Evolutionary conservation across 2,888 invertebrate genomes (phyloP).

Genomic region (Hymenopus coronatus): DNA sequence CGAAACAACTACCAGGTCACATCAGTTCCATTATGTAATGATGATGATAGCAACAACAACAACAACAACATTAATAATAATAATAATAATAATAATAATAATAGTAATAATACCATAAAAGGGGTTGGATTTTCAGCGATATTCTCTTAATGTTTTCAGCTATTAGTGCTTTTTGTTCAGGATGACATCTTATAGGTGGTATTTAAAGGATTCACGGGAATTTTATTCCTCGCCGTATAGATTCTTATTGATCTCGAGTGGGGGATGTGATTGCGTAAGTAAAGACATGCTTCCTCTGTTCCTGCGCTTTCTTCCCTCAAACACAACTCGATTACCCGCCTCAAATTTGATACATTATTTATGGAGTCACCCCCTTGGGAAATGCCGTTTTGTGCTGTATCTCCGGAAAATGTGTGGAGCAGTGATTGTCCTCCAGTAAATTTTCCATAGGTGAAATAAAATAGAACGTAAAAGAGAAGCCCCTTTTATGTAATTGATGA

Average conservation of each 20-base stretch:
- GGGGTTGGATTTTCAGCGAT: too few relatives aligned
- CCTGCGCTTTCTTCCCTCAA: background rate
- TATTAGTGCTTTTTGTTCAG: too few relatives aligned
- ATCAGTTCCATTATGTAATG: too few relatives aligned
- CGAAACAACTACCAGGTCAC: too few relatives aligned
- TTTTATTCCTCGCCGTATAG: background rate
- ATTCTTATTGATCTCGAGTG: background rate
- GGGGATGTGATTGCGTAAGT: background rate
- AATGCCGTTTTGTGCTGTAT: background rate
- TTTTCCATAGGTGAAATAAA: background rate
- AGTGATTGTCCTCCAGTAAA: background rate
- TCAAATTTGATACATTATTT: conserved; percentile 9
- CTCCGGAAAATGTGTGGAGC: background rate
- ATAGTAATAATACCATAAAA: too few relatives aligned
- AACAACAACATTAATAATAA: too few relatives aligned
- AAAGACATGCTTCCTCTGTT: background rate
- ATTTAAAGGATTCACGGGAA: too few relatives aligned
- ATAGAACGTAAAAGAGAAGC: background rate
- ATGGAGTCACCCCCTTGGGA: background rate
- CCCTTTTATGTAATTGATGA: background rate
- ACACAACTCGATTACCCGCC: conserved; percentile 11
- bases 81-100: too few relatives aligned
- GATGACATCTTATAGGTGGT: too few relatives aligned
- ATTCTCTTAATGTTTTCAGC: too few relatives aligned
- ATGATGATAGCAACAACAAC: too few relatives aligned